phyloP scores from a whole-genome alignment of 2,888 invertebrate genomes.

The Enoplolaimus lenunculus region DNA sequence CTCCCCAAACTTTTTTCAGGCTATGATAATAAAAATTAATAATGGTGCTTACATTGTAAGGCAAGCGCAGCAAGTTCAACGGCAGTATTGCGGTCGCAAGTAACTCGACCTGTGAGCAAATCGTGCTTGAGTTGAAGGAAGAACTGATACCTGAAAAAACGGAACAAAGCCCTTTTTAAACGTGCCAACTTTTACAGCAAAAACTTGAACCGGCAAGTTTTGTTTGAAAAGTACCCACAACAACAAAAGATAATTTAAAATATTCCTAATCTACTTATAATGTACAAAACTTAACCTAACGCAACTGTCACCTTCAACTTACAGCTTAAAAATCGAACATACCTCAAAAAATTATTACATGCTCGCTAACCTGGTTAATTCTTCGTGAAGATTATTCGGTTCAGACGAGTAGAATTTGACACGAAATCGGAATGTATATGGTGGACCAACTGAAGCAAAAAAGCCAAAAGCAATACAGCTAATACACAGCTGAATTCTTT shows the following conservation, averaged over 20 bases:
- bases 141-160: conserved; percentile 63
- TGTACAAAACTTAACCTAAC: no score
- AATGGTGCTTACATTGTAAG: conserved; percentile 63
- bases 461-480: no score
- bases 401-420: conserved; percentile 99
- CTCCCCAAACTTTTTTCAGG: no score
- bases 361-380: conserved; percentile 81
- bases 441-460: conserved; percentile 68
- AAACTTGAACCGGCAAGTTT: no score
- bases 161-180: conserved; percentile 17
- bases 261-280: no score
- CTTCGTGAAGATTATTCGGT: conserved; percentile 87
- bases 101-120: conserved; percentile 72
- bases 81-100: conserved; percentile 69
- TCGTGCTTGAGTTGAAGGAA: conserved; percentile 93
- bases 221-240: no score
- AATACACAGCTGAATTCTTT: no score
- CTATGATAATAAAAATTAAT: no score
- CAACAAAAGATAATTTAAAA: no score
- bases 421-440: conserved; percentile 80
- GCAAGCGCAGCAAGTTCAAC: conserved; percentile 79
- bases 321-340: no score
- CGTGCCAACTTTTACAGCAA: background rate
- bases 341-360: no score
- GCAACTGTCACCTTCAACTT: no score